Base-by-base conservation (phyloP, 2,888 invertebrate genomes). In the Troides helena region DNA sequence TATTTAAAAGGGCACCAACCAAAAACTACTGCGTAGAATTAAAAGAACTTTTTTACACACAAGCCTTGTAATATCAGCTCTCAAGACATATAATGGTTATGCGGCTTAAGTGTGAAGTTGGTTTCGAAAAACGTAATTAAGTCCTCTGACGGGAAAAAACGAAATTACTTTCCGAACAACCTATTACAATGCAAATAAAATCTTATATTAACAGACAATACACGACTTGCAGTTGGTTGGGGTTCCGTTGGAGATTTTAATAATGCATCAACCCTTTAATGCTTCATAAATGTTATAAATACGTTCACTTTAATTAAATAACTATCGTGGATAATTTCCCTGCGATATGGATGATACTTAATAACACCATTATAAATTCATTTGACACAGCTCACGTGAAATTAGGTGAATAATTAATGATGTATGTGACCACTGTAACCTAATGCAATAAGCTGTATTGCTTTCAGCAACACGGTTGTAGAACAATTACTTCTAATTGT, bases 321-420 rank as follows among this genome's bases (percentile, higher is more conserved):
- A 67, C 62, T n/a, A 25, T 46, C 39, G 59, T 43, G 65, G 25
- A 50, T 62, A 61, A 62, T 69, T 36, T 30, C 64, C 56, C 23
- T 7, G 53, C 46, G 60, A 46, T 57, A 59, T 50, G 56, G 57
- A 58, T 61, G 30, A 10, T 65, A 59, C 56, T 65, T 61, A 72
- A 71, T 73, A 71, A 73, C 72, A 71, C 39, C 70, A 75, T 71
- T 71, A 75, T 75, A 75, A 75, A 77, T 75, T 76, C 68, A 75
- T 75, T 75, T 73, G 71, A 53, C 67, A 10, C 57, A 23, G 53
- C 53, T 53, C 53, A 53, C 53, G 8, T n/a, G 53, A 53, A 53
- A 53, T 53, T 53, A 53, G 53, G 53, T 53, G 53, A n/a, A 53
- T n/a, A 18, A 53, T 53, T 53, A n/a, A 18, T 53, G 0, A n/a